Base-by-base conservation (phyloP, 2,888 invertebrate species). In the Gerris lacustris region DNA sequence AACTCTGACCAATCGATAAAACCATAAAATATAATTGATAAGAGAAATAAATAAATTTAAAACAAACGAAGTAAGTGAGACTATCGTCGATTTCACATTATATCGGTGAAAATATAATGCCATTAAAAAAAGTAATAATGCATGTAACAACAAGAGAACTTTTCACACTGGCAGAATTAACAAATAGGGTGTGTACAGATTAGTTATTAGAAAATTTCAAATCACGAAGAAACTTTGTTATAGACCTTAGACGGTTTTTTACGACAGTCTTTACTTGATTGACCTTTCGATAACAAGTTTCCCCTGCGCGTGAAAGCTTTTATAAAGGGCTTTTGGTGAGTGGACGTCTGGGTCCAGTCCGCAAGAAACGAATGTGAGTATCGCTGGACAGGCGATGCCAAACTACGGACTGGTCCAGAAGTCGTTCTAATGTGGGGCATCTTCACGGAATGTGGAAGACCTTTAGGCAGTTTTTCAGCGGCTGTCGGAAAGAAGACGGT, bases 371-470 rank as follows among this genome's bases (percentile, higher is more conserved):
- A 47, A 47, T n/a, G 31, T 31, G 31, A 31, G 31, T 31, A 15
- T 55, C 11, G 55, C 15, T 15, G 15, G 55, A 55, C 55, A 55
- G 55, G 9, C 55, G 55, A 55, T 15, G 5, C 55, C 15, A 5
- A 55, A 55, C 55, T 4, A 2, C 2, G 9, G 9, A 55, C 55
- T 55, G 55, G 55, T 55, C 55, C 9, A 55, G 15, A 15, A 55
- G 55, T 15, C 15, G 55, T 55, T 55, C 55, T 55, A 55, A 55
- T 55, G 55, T 55, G 55, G 55, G 55, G 55, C 55, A 55, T 55
- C 55, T 55, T 55, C 55, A 4, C 55, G 55, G 55, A 55, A 55
- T 55, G 55, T 55, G 55, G 55, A 11, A 55, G 55, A 55, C 55
- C 55, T 55, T 55, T 55, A 55, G 15, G 15, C 9, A 55, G 15